Base-by-base conservation (phyloP, 1,140 invertebrate genomes). In the Hylaeus volcanicus region DNA sequence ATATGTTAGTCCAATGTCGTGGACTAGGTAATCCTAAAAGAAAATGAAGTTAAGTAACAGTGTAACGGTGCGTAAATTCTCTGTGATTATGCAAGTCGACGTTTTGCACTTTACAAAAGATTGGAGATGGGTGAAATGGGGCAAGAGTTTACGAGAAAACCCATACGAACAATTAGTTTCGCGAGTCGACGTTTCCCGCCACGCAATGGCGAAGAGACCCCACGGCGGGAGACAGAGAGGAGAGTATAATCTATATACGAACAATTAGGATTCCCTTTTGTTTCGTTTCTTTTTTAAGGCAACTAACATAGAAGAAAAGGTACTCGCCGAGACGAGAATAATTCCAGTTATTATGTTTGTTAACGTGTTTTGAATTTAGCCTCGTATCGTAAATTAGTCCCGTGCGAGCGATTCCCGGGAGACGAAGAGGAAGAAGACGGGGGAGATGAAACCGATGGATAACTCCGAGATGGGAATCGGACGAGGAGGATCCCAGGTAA, bases 71-170 rank as follows among this genome's bases (percentile, higher is more conserved):
- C 76, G 81, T 84, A 86, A 26, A 87, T 84, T 87, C 85, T 86
- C 86, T 86, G 84, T 87, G 86, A 88, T 88, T 88, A 86, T 88
- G 79, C 83, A 83, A 86, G 73, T 78, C 74, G 79, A 81, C 80
- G 75, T 85, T 87, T 85, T 83, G 79, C 81, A 79, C 79, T 51
- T 81, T 83, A 84, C 72, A 26, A 26, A 26, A 26, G 0, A 26
- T 26, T 26, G 26, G 0, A 26, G 75, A 56, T 45, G 70, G 39
- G 60, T n/a, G 55, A 15, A 58, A n/a, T 4, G 14, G 1, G 14
- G 41, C 45, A 3, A 58, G 37, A 51, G 9, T 26, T 26, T 26
- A 26, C 26, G 51, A 60, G 53, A 58, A 60, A 56, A 65, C 26
- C 26, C 26, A 26, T 26, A 66, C 55, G 26, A 14, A 48, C 45